These are phyloP conservation scores for Leucania comma DNA, from an alignment of 2,888 invertebrate genomes.

Conservation along the genomic window DNA sequence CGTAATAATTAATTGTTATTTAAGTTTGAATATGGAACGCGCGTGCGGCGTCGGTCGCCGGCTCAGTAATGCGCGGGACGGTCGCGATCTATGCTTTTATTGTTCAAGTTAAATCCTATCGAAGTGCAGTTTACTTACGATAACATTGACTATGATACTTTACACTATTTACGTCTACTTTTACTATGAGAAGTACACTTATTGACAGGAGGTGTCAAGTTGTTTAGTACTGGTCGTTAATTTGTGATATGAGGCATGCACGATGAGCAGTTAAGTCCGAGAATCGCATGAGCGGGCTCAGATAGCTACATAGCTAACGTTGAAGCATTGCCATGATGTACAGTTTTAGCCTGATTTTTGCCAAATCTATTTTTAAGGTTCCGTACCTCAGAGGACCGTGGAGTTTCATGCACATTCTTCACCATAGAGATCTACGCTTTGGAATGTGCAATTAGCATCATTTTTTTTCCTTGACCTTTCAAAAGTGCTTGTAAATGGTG, in stretches of 20 bases:
- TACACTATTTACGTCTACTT: constrained; percentile 36
- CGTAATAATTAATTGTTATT: constrained; percentile 54
- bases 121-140: constrained; percentile 58
- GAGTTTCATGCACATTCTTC: no score
- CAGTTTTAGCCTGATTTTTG: background rate
- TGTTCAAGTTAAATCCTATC: constrained; percentile 75
- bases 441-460: no score
- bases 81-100: constrained; percentile 79
- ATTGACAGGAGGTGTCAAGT: constrained; percentile 11
- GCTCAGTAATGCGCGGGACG: constrained; percentile 77
- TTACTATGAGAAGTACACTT: constrained; percentile 32
- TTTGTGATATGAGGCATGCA: constrained; percentile 12
- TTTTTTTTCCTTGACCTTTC: no score
- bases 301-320: no score
- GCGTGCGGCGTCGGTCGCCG: constrained; percentile 72
- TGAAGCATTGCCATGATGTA: background rate
- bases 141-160: constrained; percentile 54
- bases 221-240: constrained; percentile 17
- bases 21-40: constrained; percentile 66
- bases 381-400: no score
- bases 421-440: no score
- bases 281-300: background rate
- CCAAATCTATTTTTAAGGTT: background rate
- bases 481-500: no score
- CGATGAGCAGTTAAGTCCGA: background rate